Evolutionary conservation across 2,888 invertebrate genomes (phyloP), one percentile per base, ranked within the genome.

Genomic region (Venustoraphidia nigricollis): DNA sequence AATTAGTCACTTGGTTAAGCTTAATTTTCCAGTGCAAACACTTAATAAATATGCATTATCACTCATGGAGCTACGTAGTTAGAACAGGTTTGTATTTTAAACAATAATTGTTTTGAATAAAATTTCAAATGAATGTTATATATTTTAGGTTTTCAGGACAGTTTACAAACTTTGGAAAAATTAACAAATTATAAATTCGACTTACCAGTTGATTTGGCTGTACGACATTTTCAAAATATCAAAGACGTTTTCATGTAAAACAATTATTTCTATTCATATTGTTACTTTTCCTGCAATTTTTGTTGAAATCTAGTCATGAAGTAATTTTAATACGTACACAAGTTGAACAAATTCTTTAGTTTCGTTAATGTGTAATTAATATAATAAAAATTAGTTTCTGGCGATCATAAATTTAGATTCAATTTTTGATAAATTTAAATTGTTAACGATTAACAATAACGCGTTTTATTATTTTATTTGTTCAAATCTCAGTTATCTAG

Each of bases 151-250:
- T 97, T 97, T 66, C 94, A 95, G 64, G 98, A 98, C 67, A 81
- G 93, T 14, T 71, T 96, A 54, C 84, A 87, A 56, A 87, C 94
- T 50, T 72, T 98, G 58, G 96, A 97, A 61, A 80, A 81, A 48
- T 71, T 98, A 46, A 84, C 85, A 46, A 77, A 79, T 47, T 80
- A 85, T 60, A 84, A 89, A 62, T 97, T 96, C 68, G 86, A 91
- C 62, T 73, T 99, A 60, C 96, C 97, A 0, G 90, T 95, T 11
- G 96, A 99, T 68, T 73, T 97, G 59, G 97, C 98, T 39, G 83
- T 98, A 40, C 81, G 93, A 61, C 95, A 96, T 61, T 93, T 98
- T 64, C 90, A 92, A 64, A 95, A 95, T 71, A 96, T 97, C 66
- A 94, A 89, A 73, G 95, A 96, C 71, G 93, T 91, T 55, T 93